Evolutionary conservation across 1,140 invertebrate genomes (phyloP), one percentile per base, ranked within the genome.

Genomic region (Euglossa dilemma): DNA sequence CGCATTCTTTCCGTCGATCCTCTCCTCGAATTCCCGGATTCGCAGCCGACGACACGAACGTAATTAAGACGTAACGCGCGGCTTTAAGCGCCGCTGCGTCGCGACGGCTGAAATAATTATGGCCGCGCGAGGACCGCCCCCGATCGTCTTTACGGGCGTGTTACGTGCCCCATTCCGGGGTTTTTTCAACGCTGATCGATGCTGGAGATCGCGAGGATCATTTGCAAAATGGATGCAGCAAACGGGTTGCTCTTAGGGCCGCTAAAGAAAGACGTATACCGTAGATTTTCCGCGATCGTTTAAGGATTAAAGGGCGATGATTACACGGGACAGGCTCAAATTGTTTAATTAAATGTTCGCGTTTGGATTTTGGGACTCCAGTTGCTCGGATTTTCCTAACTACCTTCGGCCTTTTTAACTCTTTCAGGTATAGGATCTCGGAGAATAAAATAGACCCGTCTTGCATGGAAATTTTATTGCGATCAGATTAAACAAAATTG

Each of bases 1-100:
- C 59, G 79, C 87, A 85, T 89, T 91, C 88, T 89, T 88, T 87
- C 71, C 61, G 18, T 36, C 47, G 66, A 63, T 76, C 57, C 86
- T 70, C 69, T 63, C 81, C 72, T 50, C 25, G 75, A 84, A 84
- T 80, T 80, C 75, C 80, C 28, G 80, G 75, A 88, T 80, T 77
- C 77, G 59, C 64, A 80, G 56, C 56, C 73, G 85, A 74, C 73
- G 82, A 88, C 85, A 83, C 76, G 80, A 57, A 75, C 80, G 71
- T 84, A 76, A 87, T 87, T 87, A 87, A 84, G 85, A 80, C 61
- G 66, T 84, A 84, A 87, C 76, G 70, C 66, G 76, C 76, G 70
- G 70, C 71, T 79, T 67, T 66, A 71, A 36, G 43, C 52, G 47
- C 54, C 57, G 54, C 64, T 50, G 63, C 43, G 25, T 16, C 52